These are phyloP conservation scores for Heptranchias perlo DNA, from an alignment of 2,113 vertebrate genomes.

Conservation along the genomic window DNA sequence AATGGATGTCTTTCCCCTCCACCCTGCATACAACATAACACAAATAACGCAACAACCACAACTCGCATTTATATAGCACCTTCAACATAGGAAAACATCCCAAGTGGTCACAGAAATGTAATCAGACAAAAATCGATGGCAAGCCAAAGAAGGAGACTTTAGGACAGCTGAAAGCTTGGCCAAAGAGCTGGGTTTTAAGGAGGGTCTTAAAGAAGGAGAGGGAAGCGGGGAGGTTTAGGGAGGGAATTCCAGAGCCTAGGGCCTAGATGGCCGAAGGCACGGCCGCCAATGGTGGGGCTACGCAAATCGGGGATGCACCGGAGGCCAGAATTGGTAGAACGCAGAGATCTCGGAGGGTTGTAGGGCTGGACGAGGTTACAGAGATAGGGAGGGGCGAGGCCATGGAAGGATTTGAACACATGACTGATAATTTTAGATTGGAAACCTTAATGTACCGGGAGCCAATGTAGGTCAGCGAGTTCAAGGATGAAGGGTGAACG, in stretches of 20 bases:
- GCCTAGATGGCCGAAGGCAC: not conserved
- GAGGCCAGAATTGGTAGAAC: not conserved
- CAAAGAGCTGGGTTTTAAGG: not conserved
- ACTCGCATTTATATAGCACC: not conserved
- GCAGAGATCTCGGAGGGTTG: not conserved
- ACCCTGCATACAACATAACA: not conserved
- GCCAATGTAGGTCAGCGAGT: not conserved
- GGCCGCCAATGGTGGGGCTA: not conserved
- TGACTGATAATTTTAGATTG: not conserved
- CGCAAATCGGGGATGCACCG: too few relatives aligned
- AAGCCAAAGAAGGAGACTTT: not conserved
- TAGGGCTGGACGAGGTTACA: not conserved
- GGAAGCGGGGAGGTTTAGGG: not conserved
- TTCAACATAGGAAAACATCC: not conserved
- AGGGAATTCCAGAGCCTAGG: not conserved
- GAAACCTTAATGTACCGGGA: not conserved
- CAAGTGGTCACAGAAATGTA: not conserved
- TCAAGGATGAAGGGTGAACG: not conserved
- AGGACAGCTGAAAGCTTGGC: not conserved
- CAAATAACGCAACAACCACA: not conserved
- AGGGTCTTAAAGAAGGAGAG: not conserved
- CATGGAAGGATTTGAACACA: not conserved
- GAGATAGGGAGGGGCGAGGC: not conserved
- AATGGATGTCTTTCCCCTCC: conserved; percentile 77
- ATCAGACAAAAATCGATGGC: not conserved